These are phyloP conservation scores for Osmerus mordax DNA, from an alignment of 2,113 vertebrate genomes.

Conservation along the genomic window DNA sequence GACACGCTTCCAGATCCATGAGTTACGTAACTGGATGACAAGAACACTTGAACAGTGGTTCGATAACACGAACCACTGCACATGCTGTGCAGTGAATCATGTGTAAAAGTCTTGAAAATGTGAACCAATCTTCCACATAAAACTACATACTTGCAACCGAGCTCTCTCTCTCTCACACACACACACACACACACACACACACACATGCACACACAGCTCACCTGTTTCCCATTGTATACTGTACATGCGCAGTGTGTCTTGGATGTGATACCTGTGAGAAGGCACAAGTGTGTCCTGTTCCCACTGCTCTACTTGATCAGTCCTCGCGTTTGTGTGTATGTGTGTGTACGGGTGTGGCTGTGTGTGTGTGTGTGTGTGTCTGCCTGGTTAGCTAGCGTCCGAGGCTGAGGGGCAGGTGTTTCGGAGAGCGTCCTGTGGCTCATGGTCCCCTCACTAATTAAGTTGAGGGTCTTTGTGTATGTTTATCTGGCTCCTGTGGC, in stretches of 20 bases:
- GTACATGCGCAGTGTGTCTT: constrained; percentile 16
- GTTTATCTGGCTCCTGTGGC: constrained; percentile 30
- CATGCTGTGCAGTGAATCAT: background rate
- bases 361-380: background rate
- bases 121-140: too few species aligned
- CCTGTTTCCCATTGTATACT: constrained; percentile 39
- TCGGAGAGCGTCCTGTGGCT: constrained; percentile 54
- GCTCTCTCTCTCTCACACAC: background rate
- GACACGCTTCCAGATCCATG: too few species aligned
- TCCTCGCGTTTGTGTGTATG: constrained; percentile 5
- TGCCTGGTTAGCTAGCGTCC: constrained; percentile 12
- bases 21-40: background rate
- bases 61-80: background rate
- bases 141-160: background rate
- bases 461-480: constrained; percentile 58
- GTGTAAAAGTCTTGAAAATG: background rate
- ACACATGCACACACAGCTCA: constrained; percentile 34
- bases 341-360: constrained; percentile 10
- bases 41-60: background rate
- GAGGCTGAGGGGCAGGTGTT: constrained; percentile 69
- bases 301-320: constrained; percentile 55
- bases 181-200: constrained; percentile 22
- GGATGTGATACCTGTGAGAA: constrained; percentile 78
- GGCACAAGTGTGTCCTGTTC: constrained; percentile 57
- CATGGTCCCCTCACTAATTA: constrained; percentile 69